These are phyloP conservation scores for Pseudeuparius sepicola DNA, from an alignment of 2,888 invertebrate genomes.

Conservation along the genomic window DNA sequence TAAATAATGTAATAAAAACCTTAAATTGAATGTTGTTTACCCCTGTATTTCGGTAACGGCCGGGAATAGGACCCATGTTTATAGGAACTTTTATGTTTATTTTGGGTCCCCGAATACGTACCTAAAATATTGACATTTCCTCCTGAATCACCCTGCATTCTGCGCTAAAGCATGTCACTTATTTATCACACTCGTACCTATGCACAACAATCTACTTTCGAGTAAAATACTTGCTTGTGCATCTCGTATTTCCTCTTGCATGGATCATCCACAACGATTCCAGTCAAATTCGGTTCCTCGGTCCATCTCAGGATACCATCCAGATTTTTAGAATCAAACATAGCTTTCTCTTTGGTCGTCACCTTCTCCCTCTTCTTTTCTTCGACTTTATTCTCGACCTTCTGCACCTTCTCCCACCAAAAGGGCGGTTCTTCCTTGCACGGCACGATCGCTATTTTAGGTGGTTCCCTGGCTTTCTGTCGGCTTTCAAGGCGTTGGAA, in stretches of 20 bases:
- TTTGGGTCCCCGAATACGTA: too few relatives aligned
- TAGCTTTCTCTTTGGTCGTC: constrained; percentile 3
- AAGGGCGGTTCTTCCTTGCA: constrained; percentile 30
- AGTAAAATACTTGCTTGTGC: constrained; percentile 29
- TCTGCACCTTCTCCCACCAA: constrained; percentile 29
- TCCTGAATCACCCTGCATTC: too few relatives aligned
- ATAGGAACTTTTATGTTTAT: too few relatives aligned
- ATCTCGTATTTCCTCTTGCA: constrained; percentile 33
- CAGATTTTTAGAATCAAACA: background rate
- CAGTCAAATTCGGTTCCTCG: constrained; percentile 42
- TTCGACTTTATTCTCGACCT: background rate
- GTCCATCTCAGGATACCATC: constrained; percentile 41
- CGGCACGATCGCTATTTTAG: constrained; percentile 21
- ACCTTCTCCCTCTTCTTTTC: background rate
- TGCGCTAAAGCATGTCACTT: too few relatives aligned
- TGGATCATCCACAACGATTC: constrained; percentile 30
- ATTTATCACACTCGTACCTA: too few relatives aligned
- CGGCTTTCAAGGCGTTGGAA: constrained; percentile 21
- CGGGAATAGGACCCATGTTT: too few relatives aligned
- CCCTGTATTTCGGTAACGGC: too few relatives aligned
- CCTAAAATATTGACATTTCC: too few relatives aligned
- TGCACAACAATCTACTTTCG: too few relatives aligned
- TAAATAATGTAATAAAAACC: too few relatives aligned
- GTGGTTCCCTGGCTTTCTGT: constrained; percentile 23
- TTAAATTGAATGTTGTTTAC: too few relatives aligned